phyloP scores from a whole-genome alignment of 1,140 invertebrate genomes.

The Diploscapter pachys region DNA sequence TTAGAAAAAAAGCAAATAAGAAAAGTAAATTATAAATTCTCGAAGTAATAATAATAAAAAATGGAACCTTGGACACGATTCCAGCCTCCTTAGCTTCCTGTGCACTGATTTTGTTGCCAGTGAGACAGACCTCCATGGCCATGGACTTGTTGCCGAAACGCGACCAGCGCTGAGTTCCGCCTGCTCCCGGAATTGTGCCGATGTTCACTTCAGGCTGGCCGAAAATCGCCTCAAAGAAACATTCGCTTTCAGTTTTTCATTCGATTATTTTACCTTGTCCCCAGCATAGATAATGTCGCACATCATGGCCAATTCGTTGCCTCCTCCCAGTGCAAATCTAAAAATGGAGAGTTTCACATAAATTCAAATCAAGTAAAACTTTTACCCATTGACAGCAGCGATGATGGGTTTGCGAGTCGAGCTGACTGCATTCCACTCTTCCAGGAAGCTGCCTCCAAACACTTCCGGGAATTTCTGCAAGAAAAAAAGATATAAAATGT shows the following conservation, averaged over 20 bases:
- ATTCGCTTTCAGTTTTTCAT: too few relatives aligned
- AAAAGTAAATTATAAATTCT: conserved; percentile 1
- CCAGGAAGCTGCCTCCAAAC: conserved; percentile 71
- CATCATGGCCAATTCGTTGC: conserved; percentile 98
- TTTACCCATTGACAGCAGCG: conserved; percentile 93
- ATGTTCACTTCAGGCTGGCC: conserved; percentile 95
- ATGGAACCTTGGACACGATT: conserved; percentile 43
- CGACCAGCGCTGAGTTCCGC: conserved; percentile 89
- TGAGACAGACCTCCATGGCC: conserved; percentile 96
- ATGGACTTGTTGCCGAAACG: conserved; percentile 90
- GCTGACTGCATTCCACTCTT: conserved; percentile 75
- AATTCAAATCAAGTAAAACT: conserved; percentile 58
- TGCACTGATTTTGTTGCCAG: conserved; percentile 83
- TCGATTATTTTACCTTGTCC: conserved; percentile 83
- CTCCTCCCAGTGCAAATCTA: conserved; percentile 76
- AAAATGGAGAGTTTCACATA: neutral
- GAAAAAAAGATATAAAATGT: too few relatives aligned
- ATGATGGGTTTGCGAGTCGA: conserved; percentile 85
- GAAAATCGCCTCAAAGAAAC: conserved; percentile 66
- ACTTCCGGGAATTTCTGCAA: conserved; percentile 71
- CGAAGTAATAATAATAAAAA: neutral
- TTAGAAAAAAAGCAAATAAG: neutral
- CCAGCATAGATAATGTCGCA: conserved; percentile 99
- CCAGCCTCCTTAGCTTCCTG: conserved; percentile 84
- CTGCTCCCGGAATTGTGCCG: conserved; percentile 94